phyloP scores from a whole-genome alignment of 2,797 vertebrate species.

The Delichon dasypus region DNA sequence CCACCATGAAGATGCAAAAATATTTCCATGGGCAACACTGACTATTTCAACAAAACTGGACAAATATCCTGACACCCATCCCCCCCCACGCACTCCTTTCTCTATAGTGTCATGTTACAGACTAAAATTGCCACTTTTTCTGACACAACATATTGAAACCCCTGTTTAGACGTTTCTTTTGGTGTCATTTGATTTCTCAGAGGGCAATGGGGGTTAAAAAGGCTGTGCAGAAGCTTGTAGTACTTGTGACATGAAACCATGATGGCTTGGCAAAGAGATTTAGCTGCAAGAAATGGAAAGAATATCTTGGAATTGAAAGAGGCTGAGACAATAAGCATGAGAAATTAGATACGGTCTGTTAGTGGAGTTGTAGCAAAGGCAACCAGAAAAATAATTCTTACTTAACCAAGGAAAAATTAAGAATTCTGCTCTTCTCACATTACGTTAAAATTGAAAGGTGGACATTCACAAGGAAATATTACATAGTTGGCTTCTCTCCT shows the following conservation, averaged over 20 bases:
- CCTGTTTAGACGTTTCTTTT: conserved; percentile 4
- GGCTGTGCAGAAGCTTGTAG: neutral
- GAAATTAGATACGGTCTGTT: neutral
- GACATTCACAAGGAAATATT: neutral
- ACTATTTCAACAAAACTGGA: neutral
- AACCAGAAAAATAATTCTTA: neutral
- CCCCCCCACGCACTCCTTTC: neutral
- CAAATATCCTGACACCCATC: neutral
- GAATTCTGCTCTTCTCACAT: neutral
- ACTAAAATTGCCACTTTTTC: neutral
- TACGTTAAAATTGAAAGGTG: neutral
- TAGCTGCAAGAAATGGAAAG: neutral
- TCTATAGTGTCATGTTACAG: neutral
- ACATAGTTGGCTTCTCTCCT: neutral
- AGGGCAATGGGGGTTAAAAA: neutral
- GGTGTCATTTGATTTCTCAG: neutral
- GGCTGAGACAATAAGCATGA: neutral
- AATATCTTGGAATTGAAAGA: neutral
- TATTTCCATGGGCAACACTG: neutral
- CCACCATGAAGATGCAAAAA: neutral
- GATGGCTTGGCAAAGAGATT: neutral
- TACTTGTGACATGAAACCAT: neutral
- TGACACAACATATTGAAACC: neutral
- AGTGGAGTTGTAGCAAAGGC: neutral
- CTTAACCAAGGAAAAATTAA: neutral